These are phyloP conservation scores for Caenorhabditis latens DNA, from an alignment of 1,140 invertebrate genomes.

Conservation along the genomic window DNA sequence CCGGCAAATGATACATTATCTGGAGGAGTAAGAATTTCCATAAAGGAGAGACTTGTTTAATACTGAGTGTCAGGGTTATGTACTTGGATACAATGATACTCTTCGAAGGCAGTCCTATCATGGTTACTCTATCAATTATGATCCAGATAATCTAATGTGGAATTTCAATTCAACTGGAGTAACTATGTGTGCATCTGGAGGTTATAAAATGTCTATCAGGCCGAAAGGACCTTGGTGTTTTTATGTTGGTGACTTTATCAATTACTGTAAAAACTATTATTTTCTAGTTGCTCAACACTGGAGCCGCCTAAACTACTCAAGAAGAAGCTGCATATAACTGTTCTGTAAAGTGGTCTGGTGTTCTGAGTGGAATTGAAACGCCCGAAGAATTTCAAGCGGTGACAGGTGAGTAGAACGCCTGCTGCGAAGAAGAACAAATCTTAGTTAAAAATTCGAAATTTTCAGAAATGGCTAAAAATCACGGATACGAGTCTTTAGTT, in stretches of 20 bases:
- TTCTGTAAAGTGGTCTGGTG: too few relatives aligned
- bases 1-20: background rate
- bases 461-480: background rate
- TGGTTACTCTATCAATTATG: background rate
- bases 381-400: too few relatives aligned
- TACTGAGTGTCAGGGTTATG: background rate
- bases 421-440: too few relatives aligned
- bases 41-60: too few relatives aligned
- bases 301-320: background rate
- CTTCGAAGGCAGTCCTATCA: background rate
- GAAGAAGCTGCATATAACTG: too few relatives aligned
- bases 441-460: background rate
- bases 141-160: background rate
- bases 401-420: too few relatives aligned
- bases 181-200: background rate
- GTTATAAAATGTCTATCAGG: background rate
- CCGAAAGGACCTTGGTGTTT: background rate
- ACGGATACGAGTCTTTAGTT: background rate
- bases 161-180: background rate
- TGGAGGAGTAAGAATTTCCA: background rate
- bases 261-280: too few relatives aligned
- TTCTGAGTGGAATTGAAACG: too few relatives aligned
- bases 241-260: background rate
- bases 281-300: background rate
- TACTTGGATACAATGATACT: background rate